These are phyloP conservation scores for Eugnorisma glareosa DNA, from an alignment of 2,888 invertebrate species.

Conservation along the genomic window DNA sequence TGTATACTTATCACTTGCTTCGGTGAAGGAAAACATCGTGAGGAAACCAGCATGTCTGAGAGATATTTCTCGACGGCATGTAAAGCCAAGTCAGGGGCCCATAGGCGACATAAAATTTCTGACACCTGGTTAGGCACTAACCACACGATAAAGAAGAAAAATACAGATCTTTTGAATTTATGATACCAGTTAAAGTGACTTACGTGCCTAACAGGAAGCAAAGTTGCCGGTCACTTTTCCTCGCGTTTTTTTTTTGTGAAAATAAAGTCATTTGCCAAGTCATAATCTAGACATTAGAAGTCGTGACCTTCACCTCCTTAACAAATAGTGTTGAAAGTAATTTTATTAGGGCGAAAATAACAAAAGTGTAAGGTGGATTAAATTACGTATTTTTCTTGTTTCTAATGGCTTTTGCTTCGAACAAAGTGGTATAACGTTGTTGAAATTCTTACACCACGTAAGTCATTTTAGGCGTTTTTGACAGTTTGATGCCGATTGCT, in stretches of 20 bases:
- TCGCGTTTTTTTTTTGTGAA: not conserved
- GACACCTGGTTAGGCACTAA: too few species aligned
- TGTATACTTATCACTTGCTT: too few species aligned
- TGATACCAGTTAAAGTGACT: not conserved
- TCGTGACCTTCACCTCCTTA: constrained; percentile 31
- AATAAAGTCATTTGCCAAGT: constrained; percentile 26
- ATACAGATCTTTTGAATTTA: not conserved
- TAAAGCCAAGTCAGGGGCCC: too few species aligned
- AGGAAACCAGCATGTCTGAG: too few species aligned
- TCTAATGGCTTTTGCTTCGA: not conserved
- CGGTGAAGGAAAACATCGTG: too few species aligned
- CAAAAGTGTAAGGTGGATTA: not conserved
- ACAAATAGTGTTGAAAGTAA: constrained; percentile 40
- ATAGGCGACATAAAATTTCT: too few species aligned
- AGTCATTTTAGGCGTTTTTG: too few species aligned
- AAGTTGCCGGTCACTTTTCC: constrained; percentile 8
- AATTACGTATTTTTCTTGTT: constrained; percentile 19
- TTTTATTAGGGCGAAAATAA: constrained; percentile 36
- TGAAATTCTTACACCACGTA: too few species aligned
- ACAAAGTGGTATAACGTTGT: not conserved
- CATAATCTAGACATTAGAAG: constrained; percentile 12
- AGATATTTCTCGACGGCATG: too few species aligned
- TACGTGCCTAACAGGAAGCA: not conserved
- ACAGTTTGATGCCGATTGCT: too few species aligned
- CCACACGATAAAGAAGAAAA: too few species aligned